Conservation (phyloP, 1,140 invertebrate species). For the Solenopsis fugax region DNA sequence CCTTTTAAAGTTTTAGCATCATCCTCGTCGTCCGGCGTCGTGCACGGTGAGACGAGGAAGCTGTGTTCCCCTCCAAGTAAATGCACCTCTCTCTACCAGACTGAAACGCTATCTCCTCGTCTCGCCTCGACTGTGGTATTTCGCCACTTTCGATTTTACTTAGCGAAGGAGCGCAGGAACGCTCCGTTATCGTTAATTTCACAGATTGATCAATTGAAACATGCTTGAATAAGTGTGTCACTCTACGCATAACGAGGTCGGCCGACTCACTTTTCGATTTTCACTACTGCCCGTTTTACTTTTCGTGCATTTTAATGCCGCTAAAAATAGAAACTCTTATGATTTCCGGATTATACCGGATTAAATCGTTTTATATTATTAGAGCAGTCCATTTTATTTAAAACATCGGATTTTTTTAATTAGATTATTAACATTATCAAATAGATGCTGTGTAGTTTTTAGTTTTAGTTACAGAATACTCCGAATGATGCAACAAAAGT, state of each 20-base stretch:
- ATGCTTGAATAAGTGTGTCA: constrained; percentile 38
- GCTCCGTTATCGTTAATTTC: constrained; percentile 52
- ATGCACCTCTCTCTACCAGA: constrained; percentile 14
- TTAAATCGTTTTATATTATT: not conserved
- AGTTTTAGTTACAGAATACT: not conserved
- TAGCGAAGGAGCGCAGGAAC: constrained; percentile 1
- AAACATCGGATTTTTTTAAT: not conserved
- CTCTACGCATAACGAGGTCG: not conserved
- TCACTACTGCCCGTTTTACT: not conserved
- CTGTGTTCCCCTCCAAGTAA: constrained; percentile 1
- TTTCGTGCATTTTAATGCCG: not conserved
- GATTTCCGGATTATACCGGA: not conserved
- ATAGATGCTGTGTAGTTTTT: not conserved
- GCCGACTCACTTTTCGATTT: not conserved
- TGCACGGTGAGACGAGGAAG: not conserved
- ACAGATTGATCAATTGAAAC: constrained; percentile 12
- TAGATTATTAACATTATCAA: not conserved
- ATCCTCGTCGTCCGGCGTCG: constrained; percentile 4
- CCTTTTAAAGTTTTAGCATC: constrained; percentile 5
- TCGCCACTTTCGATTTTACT: constrained; percentile 71
- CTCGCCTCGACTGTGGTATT: constrained; percentile 42
- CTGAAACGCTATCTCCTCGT: constrained; percentile 39
- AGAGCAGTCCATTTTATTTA: not conserved
- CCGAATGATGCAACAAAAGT: constrained; percentile 10
- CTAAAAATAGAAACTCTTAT: not conserved